phyloP scores from a whole-genome alignment of 2,797 vertebrate genomes.

The Danio kyathit region DNA sequence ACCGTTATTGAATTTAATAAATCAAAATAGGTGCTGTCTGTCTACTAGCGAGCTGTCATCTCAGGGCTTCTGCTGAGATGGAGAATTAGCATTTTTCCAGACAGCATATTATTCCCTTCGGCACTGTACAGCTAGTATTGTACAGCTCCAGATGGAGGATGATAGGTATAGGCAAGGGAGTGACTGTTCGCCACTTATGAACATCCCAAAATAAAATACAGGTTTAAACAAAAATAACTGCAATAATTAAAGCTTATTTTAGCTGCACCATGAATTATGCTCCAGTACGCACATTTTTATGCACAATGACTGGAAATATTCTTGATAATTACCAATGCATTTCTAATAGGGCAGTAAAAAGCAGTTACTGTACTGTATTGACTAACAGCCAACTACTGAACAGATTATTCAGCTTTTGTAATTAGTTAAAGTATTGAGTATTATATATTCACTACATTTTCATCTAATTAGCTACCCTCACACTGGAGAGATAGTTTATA shows the following conservation, averaged over 20 bases:
- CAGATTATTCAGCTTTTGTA: no score
- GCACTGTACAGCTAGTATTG: slow-evolving; percentile 58
- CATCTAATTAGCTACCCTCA: no score
- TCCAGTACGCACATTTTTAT: not conserved
- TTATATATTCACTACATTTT: no score
- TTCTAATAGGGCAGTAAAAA: not conserved
- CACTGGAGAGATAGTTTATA: no score
- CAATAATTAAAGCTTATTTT: slow-evolving; percentile 9
- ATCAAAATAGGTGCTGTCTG: slow-evolving; percentile 80
- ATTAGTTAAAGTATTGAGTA: no score
- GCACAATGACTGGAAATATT: not conserved
- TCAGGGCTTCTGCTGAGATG: slow-evolving; percentile 75
- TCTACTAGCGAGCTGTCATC: slow-evolving; percentile 81
- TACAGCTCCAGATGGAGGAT: slow-evolving; percentile 77
- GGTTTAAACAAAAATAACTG: not conserved
- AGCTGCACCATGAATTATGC: not conserved
- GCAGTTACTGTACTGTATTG: no score
- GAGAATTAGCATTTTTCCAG: slow-evolving; percentile 79
- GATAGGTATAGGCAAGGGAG: slow-evolving; percentile 76
- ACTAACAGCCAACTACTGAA: no score
- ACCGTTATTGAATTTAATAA: slow-evolving; percentile 83
- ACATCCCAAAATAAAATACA: slow-evolving; percentile 61
- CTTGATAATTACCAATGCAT: not conserved
- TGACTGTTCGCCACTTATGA: slow-evolving; percentile 74
- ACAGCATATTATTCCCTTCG: slow-evolving; percentile 72